phyloP scores from a whole-genome alignment of 2,113 vertebrate species.

The Peromyscus polionotus region DNA sequence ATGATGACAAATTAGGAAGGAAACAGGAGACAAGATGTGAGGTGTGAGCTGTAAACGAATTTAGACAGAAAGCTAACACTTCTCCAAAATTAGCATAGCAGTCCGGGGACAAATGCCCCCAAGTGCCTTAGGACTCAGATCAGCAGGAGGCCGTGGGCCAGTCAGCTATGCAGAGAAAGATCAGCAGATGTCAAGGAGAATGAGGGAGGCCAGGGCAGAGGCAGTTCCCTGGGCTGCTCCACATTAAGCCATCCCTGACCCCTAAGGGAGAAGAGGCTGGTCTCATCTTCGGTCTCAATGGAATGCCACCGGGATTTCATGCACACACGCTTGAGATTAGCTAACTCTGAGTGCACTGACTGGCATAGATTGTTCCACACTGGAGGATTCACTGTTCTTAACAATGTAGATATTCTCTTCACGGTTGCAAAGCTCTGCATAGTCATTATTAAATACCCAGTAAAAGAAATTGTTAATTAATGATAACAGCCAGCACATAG shows the following conservation, averaged over 20 bases:
- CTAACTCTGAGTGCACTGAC: background rate
- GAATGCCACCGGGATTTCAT: background rate
- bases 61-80: slow-evolving; percentile 70
- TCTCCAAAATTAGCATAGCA: slow-evolving; percentile 65
- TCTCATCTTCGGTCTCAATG: background rate
- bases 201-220: background rate
- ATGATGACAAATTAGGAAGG: slow-evolving; percentile 54
- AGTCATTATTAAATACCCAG: slow-evolving; percentile 11
- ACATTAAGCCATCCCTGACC: background rate
- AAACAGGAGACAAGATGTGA: slow-evolving; percentile 69
- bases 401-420: background rate
- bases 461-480: slow-evolving; percentile 32
- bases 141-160: background rate
- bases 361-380: background rate
- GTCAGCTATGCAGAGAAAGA: background rate
- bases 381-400: background rate
- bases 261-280: background rate
- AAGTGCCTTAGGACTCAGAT: slow-evolving; percentile 46
- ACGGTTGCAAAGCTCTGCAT: background rate
- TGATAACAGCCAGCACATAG: background rate
- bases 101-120: slow-evolving; percentile 46
- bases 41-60: slow-evolving; percentile 65
- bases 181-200: background rate
- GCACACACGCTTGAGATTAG: background rate
- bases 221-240: background rate